Percentiles rank a stretch among this genome's conserved stretches.
Conservation (phyloP, 2,888 invertebrate genomes). For the Peribatodes rhomboidaria region DNA sequence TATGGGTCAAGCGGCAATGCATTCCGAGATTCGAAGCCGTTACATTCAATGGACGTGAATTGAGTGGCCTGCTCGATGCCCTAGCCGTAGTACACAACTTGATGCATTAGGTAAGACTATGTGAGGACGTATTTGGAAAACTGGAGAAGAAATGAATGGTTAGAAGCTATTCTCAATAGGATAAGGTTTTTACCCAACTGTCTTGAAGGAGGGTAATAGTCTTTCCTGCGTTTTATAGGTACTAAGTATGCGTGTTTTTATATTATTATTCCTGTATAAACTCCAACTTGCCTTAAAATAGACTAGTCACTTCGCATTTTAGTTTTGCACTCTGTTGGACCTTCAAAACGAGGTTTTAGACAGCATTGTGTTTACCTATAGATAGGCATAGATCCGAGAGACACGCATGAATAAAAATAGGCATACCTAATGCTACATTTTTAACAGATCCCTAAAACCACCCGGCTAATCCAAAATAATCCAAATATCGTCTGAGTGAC, state of each 20-base stretch:
- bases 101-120: conserved; percentile 1
- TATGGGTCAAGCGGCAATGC: conserved; percentile 19
- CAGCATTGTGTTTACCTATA: too few relatives aligned
- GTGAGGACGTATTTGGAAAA: conserved; percentile 1
- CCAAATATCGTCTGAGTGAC: neutral
- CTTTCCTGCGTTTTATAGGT: too few relatives aligned
- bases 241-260: too few relatives aligned
- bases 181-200: neutral
- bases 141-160: neutral
- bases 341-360: too few relatives aligned
- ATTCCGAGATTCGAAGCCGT: conserved; percentile 24
- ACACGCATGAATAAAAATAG: too few relatives aligned
- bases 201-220: too few relatives aligned
- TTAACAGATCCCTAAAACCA: neutral
- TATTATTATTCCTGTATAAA: too few relatives aligned
- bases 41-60: conserved; percentile 3
- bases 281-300: too few relatives aligned
- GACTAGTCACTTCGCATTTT: too few relatives aligned
- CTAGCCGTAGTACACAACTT: conserved; percentile 1
- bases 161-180: neutral
- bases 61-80: neutral
- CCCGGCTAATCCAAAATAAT: neutral
- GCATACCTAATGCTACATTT: too few relatives aligned
- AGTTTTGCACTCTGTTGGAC: too few relatives aligned
- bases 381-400: too few relatives aligned